A percentile compares a stretch with the other conserved stretches of the same genome.
Conservation (phyloP, 2,113 vertebrate genomes). For the Myxocyprinus asiaticus region DNA sequence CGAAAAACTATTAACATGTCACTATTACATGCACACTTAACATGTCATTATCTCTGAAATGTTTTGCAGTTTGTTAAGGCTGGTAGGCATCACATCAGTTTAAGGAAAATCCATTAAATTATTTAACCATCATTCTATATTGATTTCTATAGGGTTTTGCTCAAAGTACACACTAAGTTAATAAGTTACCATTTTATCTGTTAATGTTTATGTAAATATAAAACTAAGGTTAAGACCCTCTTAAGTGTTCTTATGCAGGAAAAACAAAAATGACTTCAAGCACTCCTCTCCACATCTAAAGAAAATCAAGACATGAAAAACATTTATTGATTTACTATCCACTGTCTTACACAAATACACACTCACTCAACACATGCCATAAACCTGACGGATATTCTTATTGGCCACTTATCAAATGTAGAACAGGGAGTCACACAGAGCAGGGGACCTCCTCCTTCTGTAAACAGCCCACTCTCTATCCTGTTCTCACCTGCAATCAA, state of each 20-base stretch:
- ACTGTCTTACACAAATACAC: background rate
- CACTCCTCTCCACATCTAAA: conserved; percentile 2
- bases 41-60: background rate
- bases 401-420: conserved; percentile 31
- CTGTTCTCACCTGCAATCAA: background rate
- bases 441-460: conserved; percentile 45
- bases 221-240: conserved; percentile 33
- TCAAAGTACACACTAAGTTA: conserved; percentile 41
- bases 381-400: conserved; percentile 8
- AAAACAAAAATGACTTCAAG: background rate
- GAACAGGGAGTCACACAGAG: background rate
- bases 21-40: too few relatives aligned
- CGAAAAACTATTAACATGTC: too few relatives aligned
- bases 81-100: conserved; percentile 1
- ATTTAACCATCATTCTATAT: conserved; percentile 36
- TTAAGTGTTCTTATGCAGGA: conserved; percentile 9
- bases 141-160: conserved; percentile 43
- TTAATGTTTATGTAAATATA: conserved; percentile 44
- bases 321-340: conserved; percentile 37
- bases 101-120: conserved; percentile 47
- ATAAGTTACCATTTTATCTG: conserved; percentile 55
- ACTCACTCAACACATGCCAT: conserved; percentile 14
- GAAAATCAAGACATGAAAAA: conserved; percentile 26
- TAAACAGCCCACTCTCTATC: conserved; percentile 36
- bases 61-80: background rate